Evolutionary conservation across 2,888 invertebrate species (phyloP), one percentile per base, ranked within the genome.

Genomic region (Nowickia ferox): DNA sequence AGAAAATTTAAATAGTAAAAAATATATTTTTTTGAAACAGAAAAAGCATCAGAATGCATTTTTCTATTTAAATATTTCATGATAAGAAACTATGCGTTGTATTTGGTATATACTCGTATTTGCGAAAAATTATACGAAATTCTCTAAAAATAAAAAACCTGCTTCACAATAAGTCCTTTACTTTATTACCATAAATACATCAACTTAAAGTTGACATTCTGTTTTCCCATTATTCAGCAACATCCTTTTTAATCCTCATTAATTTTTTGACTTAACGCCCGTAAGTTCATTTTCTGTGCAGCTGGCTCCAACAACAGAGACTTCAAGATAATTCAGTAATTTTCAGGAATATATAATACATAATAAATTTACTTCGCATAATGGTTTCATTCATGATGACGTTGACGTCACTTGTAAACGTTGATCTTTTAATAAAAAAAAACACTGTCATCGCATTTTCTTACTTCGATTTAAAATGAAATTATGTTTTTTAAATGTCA

Each of bases 371-470:
- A 6, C 30, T 30, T 6, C 6, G 30, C 30, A 38, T 48, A 10
- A 61, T 40, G 15, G 15, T 48, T 15, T 40, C 17, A 17, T 17
- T 72, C 17, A 22, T 72, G 46, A 30, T 57, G 38, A 6, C n/a
- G 44, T 30, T 30, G 71, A 57, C 44, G 42, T 10, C 72, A 59
- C 38, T 59, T 48, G 17, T 42, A 53, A 44, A 55, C 65, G 10
- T 51, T 10, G 38, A 9, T 44, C 17, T 57, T 48, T n/a, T 13
- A 38, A 44, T 22, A 17, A 59, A 48, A 38, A 15, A n/a, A n/a
- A n/a, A n/a, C 17, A n/a, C 40, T 74, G 51, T 68, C 55, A 78
- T 61, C 44, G 51, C 9, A 40, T 30, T 51, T 69, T 19, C 15
- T 5, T 9, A 38, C 10, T 74, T 74, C 19, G 42, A 42, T 69